Evolutionary conservation across 2,797 vertebrate genomes (phyloP).

Genomic region (Neomorphus geoffroyi): DNA sequence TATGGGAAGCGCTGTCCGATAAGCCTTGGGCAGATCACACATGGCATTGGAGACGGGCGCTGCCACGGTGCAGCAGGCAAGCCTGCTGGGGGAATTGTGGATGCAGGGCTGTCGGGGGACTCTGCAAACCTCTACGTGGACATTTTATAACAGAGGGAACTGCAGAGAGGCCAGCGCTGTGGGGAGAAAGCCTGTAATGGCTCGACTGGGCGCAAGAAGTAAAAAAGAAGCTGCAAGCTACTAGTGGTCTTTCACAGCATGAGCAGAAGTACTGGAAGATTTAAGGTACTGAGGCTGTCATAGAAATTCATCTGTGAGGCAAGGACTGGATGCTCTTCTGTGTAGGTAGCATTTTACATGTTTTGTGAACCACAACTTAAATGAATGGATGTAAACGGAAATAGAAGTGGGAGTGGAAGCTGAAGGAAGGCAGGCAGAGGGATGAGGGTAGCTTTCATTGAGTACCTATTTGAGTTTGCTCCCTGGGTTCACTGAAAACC

Average conservation of each 20-base stretch:
- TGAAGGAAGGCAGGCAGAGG: not conserved
- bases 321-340: not conserved
- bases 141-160: not conserved
- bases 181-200: fast-evolving
- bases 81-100: fast-evolving
- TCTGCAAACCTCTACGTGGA: fast-evolving
- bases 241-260: fast-evolving
- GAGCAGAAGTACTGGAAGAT: not conserved
- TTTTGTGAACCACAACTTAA: not conserved
- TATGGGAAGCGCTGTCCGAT: not conserved
- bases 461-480: not conserved
- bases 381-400: not conserved
- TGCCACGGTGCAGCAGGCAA: fast-evolving
- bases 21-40: not conserved
- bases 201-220: not conserved
- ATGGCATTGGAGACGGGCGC: fast-evolving
- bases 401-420: not conserved
- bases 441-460: not conserved
- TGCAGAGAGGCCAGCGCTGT: not conserved
- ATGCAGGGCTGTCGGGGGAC: not conserved
- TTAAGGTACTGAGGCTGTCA: not conserved
- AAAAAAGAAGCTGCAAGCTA: not conserved
- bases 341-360: not conserved
- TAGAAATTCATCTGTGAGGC: not conserved
- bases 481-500: not conserved